phyloP scores from a whole-genome alignment of 2,888 invertebrate genomes.

The Dynastes grantii region DNA sequence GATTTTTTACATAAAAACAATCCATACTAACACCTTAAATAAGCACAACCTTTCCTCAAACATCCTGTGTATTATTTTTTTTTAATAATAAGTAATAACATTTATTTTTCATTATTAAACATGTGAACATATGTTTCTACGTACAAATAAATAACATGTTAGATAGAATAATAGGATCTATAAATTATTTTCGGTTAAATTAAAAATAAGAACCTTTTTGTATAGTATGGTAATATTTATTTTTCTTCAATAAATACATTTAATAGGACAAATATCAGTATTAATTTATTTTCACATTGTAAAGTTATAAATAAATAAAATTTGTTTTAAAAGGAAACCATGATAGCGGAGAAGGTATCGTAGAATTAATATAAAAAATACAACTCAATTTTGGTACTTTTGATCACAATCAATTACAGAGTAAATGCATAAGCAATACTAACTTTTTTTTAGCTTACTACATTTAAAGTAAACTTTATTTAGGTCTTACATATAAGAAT shows the following conservation, averaged over 20 bases:
- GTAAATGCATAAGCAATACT: constrained; percentile 22
- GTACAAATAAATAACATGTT: constrained; percentile 6
- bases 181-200: no score
- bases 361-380: constrained; percentile 5
- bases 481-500: background rate
- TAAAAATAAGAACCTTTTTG: constrained; percentile 1
- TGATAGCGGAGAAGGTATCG: background rate
- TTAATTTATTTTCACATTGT: background rate
- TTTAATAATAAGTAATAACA: no score
- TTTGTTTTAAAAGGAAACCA: background rate
- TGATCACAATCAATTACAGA: background rate
- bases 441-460: constrained; percentile 10
- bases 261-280: background rate
- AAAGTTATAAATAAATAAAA: constrained; percentile 13
- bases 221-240: constrained; percentile 6
- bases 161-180: background rate
- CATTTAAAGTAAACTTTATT: constrained; percentile 14
- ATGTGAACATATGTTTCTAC: no score
- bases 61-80: no score
- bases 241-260: constrained; percentile 23
- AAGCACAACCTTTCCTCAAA: no score
- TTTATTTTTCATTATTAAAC: no score
- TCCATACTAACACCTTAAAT: no score
- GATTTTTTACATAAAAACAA: no score
- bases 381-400: constrained; percentile 8